Evolutionary conservation across 2,888 invertebrate species (phyloP).

Genomic region (Mythimna pallens): DNA sequence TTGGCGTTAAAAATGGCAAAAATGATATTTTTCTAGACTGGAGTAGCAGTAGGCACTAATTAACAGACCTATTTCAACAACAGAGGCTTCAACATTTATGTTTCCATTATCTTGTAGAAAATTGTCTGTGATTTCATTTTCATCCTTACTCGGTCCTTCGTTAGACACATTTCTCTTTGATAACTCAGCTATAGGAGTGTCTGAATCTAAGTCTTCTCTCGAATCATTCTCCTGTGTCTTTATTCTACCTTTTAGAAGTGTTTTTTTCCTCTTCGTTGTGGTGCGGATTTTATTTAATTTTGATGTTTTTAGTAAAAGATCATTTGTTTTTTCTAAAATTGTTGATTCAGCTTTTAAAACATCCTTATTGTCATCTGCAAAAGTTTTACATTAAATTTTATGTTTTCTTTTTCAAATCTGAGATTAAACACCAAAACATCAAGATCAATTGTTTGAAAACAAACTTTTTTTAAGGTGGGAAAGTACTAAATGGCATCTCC

Average conservation of each 20-base stretch:
- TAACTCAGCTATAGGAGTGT: conserved; percentile 71
- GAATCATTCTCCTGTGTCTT: conserved; percentile 18
- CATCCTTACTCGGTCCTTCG: neutral
- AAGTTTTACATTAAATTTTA: neutral
- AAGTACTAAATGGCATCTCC: no score
- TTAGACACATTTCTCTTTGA: conserved; percentile 52
- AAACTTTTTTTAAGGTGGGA: no score
- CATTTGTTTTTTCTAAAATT: conserved; percentile 4
- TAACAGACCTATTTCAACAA: conserved; percentile 37
- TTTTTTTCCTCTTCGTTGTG: conserved; percentile 55
- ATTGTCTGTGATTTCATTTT: conserved; percentile 17
- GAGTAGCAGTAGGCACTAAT: neutral
- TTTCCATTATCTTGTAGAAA: neutral
- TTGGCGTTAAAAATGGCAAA: no score
- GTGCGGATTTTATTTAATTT: conserved; percentile 21
- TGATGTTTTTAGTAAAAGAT: neutral
- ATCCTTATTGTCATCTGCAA: conserved; percentile 46
- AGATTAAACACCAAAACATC: no score
- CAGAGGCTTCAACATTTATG: neutral
- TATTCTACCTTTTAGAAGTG: conserved; percentile 34
- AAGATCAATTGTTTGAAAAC: no score
- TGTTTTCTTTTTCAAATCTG: no score
- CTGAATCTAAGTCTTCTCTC: conserved; percentile 70
- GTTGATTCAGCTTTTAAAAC: conserved; percentile 15
- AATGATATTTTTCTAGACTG: no score